Base-by-base conservation (phyloP, 2,888 invertebrate species). In the Ethmia dodecea region DNA sequence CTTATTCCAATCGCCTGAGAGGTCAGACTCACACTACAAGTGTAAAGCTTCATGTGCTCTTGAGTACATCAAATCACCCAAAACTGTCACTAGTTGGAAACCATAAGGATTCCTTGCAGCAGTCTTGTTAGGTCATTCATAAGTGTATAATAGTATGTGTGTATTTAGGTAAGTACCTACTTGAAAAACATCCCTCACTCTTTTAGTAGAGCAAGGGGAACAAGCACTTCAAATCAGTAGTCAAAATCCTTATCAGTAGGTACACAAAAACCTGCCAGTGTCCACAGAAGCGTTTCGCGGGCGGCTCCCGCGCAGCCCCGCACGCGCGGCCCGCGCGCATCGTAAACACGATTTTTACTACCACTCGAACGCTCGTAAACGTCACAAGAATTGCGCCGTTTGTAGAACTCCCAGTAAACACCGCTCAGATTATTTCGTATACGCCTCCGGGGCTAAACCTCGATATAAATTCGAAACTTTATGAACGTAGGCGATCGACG, bases 301-400 rank as follows among this genome's bases (percentile, higher is more conserved):
- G 38, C 49, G 45, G 55, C 58, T 59, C 58, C 45, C 47, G 66
- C 65, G 69, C 65, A 61, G 52, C 30, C 11, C n/a, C 52, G 64
- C 75, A 65, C 64, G 75, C 71, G 73, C 66, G 55, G 61, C 60
- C 48, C 52, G 62, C 51, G 57, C 60, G 57, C 61, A 55, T 68
- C 75, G 77, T 81, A 78, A 80, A 83, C 79, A 79, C 80, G 75
- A 83, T 81, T 84, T 84, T 86, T 83, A 83, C 78, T 72, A 77
- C 78, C 77, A 68, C 81, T 80, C 70, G 63, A 81, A 69, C 60
- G 74, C 64, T 81, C 83, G 75, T 86, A 80, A 83, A 83, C 73
- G 83, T 84, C 84, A 77, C 76, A 67, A 70, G 75, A 74, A 81
- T 78, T 77, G 79, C 81, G 68, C 78, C 84, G 71, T 81, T 81